Percentiles rank a stretch among this genome's conserved stretches.
phyloP scores from a whole-genome alignment of 2,113 vertebrate genomes.

The Blennius ocellaris region DNA sequence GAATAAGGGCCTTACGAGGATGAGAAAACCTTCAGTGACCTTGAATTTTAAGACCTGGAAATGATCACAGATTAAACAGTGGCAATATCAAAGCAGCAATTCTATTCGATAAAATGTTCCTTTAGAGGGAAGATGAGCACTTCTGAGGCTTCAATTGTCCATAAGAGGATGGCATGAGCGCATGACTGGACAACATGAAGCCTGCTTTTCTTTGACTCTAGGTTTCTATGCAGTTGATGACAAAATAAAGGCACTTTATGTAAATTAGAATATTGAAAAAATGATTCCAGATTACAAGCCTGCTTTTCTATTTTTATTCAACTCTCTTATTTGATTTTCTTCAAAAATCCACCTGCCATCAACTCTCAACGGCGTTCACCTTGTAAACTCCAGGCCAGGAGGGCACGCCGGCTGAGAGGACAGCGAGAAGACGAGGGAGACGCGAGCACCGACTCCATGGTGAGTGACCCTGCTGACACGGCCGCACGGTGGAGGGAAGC shows the following conservation, averaged over 20 bases:
- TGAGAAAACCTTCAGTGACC: conserved; percentile 29
- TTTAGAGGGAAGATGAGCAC: background rate
- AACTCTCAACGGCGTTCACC: conserved; percentile 2
- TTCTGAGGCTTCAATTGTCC: conserved; percentile 9
- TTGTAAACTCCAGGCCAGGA: conserved; percentile 63
- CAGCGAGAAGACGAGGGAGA: conserved; percentile 49
- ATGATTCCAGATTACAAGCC: background rate
- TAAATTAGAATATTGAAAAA: conserved; percentile 6
- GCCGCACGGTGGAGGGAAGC: conserved; percentile 30
- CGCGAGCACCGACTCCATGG: conserved; percentile 36
- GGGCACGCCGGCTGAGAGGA: conserved; percentile 51
- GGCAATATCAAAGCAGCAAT: conserved; percentile 9
- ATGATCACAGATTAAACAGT: conserved; percentile 28
- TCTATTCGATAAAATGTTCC: background rate
- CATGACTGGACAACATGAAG: conserved; percentile 5
- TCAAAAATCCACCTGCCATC: conserved; percentile 1
- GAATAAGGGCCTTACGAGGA: conserved; percentile 26
- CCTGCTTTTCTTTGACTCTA: background rate
- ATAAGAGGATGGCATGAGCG: conserved; percentile 17
- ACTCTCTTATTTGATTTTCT: conserved; percentile 9
- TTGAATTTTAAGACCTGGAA: conserved; percentile 24
- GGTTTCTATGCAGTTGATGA: background rate
- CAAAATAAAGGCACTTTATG: background rate
- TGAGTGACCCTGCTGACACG: conserved; percentile 64
- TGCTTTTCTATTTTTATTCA: too few species aligned